Conservation (phyloP, 1,140 invertebrate genomes). For the Bombus haemorrhoidalis region DNA sequence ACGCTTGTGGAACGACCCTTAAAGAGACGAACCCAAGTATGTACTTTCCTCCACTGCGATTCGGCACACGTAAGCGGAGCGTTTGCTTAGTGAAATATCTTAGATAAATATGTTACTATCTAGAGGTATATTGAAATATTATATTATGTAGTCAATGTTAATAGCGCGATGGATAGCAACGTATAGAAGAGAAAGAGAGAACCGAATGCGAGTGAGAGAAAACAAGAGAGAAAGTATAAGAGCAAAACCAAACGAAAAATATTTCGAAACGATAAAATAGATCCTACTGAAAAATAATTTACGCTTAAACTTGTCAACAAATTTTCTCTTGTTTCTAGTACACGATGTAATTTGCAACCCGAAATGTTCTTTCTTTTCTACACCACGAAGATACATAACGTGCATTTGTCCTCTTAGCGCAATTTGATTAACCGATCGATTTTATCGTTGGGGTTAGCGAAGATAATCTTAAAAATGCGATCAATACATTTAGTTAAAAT, state of each 20-base stretch:
- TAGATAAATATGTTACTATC: too few relatives aligned
- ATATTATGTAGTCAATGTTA: too few relatives aligned
- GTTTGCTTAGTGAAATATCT: too few relatives aligned
- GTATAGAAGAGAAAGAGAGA: conserved; percentile 11
- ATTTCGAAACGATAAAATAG: conserved; percentile 16
- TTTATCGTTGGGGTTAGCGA: too few relatives aligned
- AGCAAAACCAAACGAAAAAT: neutral
- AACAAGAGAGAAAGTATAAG: neutral
- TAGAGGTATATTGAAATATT: too few relatives aligned
- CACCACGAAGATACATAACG: neutral
- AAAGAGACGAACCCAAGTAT: too few relatives aligned
- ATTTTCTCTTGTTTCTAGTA: neutral
- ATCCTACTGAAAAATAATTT: conserved; percentile 33
- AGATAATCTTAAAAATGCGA: neutral
- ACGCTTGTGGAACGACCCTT: too few relatives aligned
- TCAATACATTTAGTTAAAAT: neutral
- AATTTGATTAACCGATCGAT: neutral
- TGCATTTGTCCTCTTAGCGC: neutral
- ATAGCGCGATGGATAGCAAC: neutral
- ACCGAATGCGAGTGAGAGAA: neutral
- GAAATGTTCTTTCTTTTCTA: neutral
- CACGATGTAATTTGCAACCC: neutral
- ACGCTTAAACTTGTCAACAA: conserved; percentile 33
- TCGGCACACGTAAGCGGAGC: too few relatives aligned
- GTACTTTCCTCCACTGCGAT: too few relatives aligned